These are phyloP conservation scores for Momotus momota DNA, from an alignment of 2,797 vertebrate genomes.

Conservation along the genomic window DNA sequence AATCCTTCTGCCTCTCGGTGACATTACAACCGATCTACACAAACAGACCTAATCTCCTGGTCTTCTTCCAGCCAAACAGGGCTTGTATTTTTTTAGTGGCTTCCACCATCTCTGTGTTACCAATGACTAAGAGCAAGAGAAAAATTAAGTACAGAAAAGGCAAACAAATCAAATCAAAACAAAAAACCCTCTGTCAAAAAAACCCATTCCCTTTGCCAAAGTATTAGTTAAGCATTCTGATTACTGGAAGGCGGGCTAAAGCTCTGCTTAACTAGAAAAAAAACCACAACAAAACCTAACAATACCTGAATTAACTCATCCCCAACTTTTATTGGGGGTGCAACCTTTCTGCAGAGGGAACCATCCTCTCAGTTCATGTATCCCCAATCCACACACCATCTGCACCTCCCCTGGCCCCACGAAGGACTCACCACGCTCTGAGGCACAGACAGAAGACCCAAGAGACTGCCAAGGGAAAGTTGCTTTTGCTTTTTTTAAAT, in stretches of 20 bases:
- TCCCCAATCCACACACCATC: fast-evolving
- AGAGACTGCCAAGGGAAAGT: not conserved
- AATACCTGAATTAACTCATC: not conserved
- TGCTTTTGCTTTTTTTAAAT: not conserved
- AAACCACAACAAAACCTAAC: not conserved
- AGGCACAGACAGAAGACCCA: not conserved
- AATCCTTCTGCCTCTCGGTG: conserved; percentile 52
- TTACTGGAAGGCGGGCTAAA: not conserved
- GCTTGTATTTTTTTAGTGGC: conserved; percentile 20
- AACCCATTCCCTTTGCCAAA: not conserved
- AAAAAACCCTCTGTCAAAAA: not conserved
- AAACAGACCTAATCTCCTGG: conserved; percentile 79
- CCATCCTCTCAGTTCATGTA: fast-evolving
- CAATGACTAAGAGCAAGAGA: conserved; percentile 1
- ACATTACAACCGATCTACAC: conserved; percentile 86
- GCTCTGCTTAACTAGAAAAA: not conserved
- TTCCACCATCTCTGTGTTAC: conserved; percentile 14
- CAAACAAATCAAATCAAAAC: not conserved
- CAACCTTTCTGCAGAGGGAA: not conserved
- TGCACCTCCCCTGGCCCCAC: not conserved
- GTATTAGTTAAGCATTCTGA: not conserved
- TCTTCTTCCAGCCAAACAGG: conserved; percentile 36
- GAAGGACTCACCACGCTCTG: not conserved
- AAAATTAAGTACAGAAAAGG: conserved; percentile 45
- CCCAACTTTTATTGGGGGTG: not conserved